Base-by-base conservation (phyloP, 2,888 invertebrate species). In the Callyntrura guangdongensis region DNA sequence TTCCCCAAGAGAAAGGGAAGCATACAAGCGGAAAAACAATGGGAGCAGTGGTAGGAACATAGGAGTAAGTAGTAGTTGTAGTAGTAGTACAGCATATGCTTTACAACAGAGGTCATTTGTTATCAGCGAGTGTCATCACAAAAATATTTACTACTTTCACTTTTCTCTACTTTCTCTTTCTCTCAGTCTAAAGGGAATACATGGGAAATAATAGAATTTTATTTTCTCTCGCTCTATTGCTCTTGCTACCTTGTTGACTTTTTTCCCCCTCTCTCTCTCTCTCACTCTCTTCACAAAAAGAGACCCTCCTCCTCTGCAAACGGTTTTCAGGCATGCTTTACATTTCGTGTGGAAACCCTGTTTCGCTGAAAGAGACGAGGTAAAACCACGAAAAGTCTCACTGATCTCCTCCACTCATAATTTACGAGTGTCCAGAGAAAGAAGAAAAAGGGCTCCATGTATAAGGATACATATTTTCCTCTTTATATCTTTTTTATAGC, bases 141-240 rank as follows among this genome's bases (percentile, higher is more conserved):
- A 69, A 77, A 77, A 77, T 77, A 77, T 77, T 77, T 77, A 77
- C 77, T 25, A 49, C 49, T 77, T 49, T 77, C 27, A 9, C 53
- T 53, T 36, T 36, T 22, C 25, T 12, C 11, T 9, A 4, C 12
- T 20, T 72, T 11, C 47, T 11, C 47, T 5, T 27, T 25, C 22
- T n/a, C 61, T 17, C 61, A 3, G 9, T 61, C n/a, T n/a, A 11
- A 3, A 8, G 47, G 72, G 47, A 22, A 72, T 49, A 20, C 64
- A 67, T 56, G 72, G 27, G 45, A 74, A 72, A 85, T 85, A 85
- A 85, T 85, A 74, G 85, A 85, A 85, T 85, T 72, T 86, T 72
- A 74, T 74, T 74, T 45, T 17, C 59, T 72, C 47, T 72, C 72
- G n/a, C 17, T 17, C 59, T 72, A 20, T 72, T 45, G n/a, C 45